Evolutionary conservation across 2,888 invertebrate species (phyloP).

Genomic region (Frankliniella intonsa): DNA sequence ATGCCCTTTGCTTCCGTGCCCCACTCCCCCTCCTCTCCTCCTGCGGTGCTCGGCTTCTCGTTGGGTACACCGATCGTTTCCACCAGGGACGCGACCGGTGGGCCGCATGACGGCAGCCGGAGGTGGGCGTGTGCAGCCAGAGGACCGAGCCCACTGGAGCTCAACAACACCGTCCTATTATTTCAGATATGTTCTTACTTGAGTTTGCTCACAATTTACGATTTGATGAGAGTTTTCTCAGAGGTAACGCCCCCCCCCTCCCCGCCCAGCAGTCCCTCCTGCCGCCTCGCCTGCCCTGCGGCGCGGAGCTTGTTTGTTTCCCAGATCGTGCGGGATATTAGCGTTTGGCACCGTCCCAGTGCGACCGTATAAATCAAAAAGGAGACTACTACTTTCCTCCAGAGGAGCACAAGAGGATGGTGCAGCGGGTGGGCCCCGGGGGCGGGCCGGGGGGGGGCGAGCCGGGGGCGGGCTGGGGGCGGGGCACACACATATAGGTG

Average conservation of each 20-base stretch:
- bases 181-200: no score
- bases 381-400: neutral
- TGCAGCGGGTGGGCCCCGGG: no score
- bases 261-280: no score
- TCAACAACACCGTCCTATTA: no score
- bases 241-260: no score
- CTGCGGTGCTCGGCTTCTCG: neutral
- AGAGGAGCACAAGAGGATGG: neutral
- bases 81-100: neutral
- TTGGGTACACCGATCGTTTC: neutral
- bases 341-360: neutral
- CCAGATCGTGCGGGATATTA: conserved; percentile 2
- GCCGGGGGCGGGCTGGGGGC: neutral
- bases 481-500: neutral
- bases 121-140: no score
- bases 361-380: neutral
- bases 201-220: no score
- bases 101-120: no score
- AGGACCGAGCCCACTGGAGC: no score
- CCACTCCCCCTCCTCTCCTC: neutral
- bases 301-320: neutral
- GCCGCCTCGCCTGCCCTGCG: neutral
- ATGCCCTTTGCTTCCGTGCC: neutral
- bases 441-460: neutral
- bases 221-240: no score